Evolutionary conservation across 2,888 invertebrate species (phyloP), one percentile per base, ranked within the genome.

Genomic region (Prosopocoilus inquinatus): DNA sequence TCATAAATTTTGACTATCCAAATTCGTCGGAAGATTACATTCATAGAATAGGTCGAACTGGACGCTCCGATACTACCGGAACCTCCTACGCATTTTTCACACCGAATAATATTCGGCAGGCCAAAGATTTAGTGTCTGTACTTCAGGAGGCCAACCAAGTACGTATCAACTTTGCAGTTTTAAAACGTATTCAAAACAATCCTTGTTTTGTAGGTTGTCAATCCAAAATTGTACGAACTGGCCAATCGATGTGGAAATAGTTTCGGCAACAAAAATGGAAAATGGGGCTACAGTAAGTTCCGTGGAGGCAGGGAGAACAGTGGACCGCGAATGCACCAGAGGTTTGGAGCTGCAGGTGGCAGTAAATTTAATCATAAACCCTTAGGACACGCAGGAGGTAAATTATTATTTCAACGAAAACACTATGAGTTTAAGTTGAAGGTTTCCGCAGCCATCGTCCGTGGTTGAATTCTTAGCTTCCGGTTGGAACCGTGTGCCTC

Each of bases 81-180:
- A 95, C 94, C 59, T 94, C 96, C 41, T 96, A 95, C 77, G 95
- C 96, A 55, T 95, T 96, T 82, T 95, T 96, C 80, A 95, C 95
- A 45, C 89, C 89, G 41, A 86, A 87, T 66, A 95, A 96, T 75
- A 84, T 87, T 60, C 87, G 90, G 67, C 94, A 95, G 78, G 94
- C 94, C 9, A 88, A 85, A 78, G 94, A 94, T 74, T 83, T 96
- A 56, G 88, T 96, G 34, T 89, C 91, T 65, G 94, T 95, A 28
- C 83, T 96, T 49, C 83, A 84, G 72, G 95, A 96, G 82, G 95
- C 95, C 57, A 94, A 94, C 67, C 94, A 94, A 82, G 87, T 88
- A 68, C 73, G 7, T 5, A 28, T 3, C 7, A 28, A 28, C 20
- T 28, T 5, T 1, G 20, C 20, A 38, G 13, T 15, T 38, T 38